A percentile compares a stretch with the other conserved stretches of the same genome.
Conservation (phyloP, 2,113 vertebrate genomes). For the Pycnonotus jocosus region DNA sequence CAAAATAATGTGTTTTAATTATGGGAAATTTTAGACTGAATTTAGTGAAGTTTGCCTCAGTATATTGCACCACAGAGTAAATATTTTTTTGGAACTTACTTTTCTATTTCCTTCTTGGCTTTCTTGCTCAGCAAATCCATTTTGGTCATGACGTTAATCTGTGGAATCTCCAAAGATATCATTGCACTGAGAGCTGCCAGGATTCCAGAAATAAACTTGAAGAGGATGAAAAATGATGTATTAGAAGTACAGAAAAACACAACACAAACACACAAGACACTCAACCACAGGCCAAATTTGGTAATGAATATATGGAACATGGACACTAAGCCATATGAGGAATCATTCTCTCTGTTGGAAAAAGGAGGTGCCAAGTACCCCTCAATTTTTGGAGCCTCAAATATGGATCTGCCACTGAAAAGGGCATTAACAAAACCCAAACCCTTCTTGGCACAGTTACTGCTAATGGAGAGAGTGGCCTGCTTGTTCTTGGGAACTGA, state of each 20-base stretch:
- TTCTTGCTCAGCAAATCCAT: slow-evolving; percentile 96
- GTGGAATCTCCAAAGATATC: slow-evolving; percentile 92
- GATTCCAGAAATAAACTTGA: slow-evolving; percentile 93
- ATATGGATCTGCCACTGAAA: background rate
- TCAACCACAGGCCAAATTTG: background rate
- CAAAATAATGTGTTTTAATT: background rate
- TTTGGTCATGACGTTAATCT: slow-evolving; percentile 97
- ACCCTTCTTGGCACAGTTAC: background rate
- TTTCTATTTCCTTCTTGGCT: slow-evolving; percentile 95
- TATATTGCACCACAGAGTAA: background rate
- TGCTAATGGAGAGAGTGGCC: background rate
- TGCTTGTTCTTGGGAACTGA: background rate
- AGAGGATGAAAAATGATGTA: background rate
- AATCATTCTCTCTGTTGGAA: background rate
- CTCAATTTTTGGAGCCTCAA: background rate
- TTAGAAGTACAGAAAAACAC: background rate
- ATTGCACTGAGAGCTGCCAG: slow-evolving; percentile 95
- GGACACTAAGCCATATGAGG: background rate
- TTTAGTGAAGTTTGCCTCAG: background rate
- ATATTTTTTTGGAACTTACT: slow-evolving; percentile 72
- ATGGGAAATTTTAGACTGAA: background rate
- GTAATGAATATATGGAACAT: background rate
- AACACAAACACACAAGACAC: background rate
- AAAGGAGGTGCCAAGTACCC: background rate
- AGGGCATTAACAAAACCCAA: background rate